Conservation (phyloP, 2,113 vertebrate genomes). For the Phyllostomus discolor region DNA sequence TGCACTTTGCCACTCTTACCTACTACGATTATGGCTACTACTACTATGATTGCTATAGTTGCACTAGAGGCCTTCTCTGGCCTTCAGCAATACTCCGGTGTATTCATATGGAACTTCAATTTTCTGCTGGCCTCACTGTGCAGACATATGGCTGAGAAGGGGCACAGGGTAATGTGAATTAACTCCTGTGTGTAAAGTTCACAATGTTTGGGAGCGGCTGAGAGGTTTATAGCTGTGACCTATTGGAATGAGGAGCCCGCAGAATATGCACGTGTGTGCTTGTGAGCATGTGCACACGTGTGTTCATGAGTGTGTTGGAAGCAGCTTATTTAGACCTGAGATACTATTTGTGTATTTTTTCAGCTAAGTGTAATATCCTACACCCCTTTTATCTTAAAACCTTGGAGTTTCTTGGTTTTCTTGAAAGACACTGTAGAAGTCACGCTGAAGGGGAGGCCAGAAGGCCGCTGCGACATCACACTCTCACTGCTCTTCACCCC, state of each 20-base stretch:
- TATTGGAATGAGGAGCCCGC: not conserved
- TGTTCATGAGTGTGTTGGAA: not conserved
- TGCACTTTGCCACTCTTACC: not conserved
- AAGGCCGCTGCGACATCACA: not conserved
- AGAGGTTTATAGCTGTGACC: not conserved
- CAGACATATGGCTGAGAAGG: not conserved
- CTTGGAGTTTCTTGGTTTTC: not conserved
- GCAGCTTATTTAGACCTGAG: not conserved
- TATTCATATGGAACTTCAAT: not conserved
- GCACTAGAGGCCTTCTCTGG: not conserved
- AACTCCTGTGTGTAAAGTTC: not conserved
- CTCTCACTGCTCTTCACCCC: not conserved
- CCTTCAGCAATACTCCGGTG: not conserved
- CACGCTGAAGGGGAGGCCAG: not conserved
- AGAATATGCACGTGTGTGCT: not conserved
- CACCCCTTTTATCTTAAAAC: not conserved
- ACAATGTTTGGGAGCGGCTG: not conserved
- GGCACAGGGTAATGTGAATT: not conserved
- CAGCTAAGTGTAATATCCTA: not conserved
- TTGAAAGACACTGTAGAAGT: not conserved
- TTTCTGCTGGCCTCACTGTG: not conserved
- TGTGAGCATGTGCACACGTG: not conserved
- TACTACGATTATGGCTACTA: not conserved
- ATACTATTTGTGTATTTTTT: not conserved
- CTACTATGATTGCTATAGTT: not conserved